phyloP scores from a whole-genome alignment of 2,797 vertebrate species.

The Aldrovandia affinis region DNA sequence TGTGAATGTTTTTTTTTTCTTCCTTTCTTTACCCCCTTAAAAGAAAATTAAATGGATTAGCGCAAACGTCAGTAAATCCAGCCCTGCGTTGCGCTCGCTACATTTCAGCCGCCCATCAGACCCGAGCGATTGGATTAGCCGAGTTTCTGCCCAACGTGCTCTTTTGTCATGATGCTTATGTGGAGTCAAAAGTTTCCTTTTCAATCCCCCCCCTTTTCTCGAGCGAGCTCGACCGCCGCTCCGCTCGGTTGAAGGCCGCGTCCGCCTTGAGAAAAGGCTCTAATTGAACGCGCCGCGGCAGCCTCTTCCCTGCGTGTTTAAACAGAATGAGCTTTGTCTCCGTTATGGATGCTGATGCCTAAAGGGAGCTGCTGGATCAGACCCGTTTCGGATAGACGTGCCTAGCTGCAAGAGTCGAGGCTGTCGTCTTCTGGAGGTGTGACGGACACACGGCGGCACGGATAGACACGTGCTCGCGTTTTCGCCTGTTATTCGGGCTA shows the following conservation, averaged over 20 bases:
- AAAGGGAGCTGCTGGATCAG: not conserved
- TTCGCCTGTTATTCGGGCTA: not conserved
- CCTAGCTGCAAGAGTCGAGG: not conserved
- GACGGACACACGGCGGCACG: not conserved
- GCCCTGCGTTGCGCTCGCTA: constrained; percentile 62
- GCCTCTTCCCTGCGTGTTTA: too few relatives aligned
- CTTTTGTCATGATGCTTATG: constrained; percentile 51
- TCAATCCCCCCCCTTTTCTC: constrained; percentile 5
- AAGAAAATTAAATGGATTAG: constrained; percentile 79
- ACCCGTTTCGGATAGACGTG: not conserved
- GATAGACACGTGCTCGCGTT: not conserved
- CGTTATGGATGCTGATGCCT: not conserved
- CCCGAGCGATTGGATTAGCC: constrained; percentile 60
- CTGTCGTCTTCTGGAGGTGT: too few relatives aligned
- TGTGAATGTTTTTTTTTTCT: constrained; percentile 64
- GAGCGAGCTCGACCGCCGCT: not conserved
- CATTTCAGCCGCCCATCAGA: constrained; percentile 64
- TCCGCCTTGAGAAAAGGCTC: not conserved
- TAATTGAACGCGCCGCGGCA: not conserved
- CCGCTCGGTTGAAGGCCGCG: not conserved
- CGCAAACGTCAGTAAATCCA: constrained; percentile 73
- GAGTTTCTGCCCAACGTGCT: constrained; percentile 47
- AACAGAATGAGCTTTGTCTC: not conserved
- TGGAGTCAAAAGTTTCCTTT: constrained; percentile 31
- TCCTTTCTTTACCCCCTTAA: constrained; percentile 66